Base-by-base conservation (phyloP, 2,113 vertebrate genomes). In the Phylloscopus whistleri region DNA sequence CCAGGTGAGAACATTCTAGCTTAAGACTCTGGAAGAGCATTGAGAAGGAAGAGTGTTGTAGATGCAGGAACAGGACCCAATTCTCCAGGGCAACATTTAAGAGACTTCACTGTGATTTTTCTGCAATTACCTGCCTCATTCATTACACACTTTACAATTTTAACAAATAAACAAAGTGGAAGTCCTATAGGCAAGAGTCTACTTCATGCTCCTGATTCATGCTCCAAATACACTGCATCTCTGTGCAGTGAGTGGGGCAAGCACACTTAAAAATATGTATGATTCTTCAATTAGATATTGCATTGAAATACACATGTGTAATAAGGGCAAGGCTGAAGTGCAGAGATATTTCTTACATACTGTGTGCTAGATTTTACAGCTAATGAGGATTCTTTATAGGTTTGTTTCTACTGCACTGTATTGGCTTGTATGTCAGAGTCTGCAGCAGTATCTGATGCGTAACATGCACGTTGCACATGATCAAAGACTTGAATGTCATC, bases 391-490 rank as follows among this genome's bases (percentile, higher is more conserved):
- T 90, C 55, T 56, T 37, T 91, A 73, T 2, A 87, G 37, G 64
- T 90, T 90, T 96, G 85, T 67, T 95, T 94, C 88, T 56, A 89
- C 56, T 92, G 88, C 51, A 41, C 73, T 84, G 63, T 41, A 91
- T 78, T 85, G 87, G 84, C 83, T 94, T 49, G 11, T 90, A 81
- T 89, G 78, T 87, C 93, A 88, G 91, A 82, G 94, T 97, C 95
- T 97, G 96, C 96, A 97, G 95, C 95, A 97, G 63, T 96, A 97
- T 95, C 94, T 95, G 74, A 97, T 96, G 90, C 14, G 4, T 96
- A 96, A 95, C 87, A 70, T 95, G 96, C 73, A 97, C 74, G 30
- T 43, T 75, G 78, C 76, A 81, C 77, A 93, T 56, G 87, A 96
- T 95, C 95, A 95, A 96, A 94, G 92, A 59, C 94, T 72, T 62